phyloP scores from a whole-genome alignment of 2,113 vertebrate species.

The Trematomus loennbergii region DNA sequence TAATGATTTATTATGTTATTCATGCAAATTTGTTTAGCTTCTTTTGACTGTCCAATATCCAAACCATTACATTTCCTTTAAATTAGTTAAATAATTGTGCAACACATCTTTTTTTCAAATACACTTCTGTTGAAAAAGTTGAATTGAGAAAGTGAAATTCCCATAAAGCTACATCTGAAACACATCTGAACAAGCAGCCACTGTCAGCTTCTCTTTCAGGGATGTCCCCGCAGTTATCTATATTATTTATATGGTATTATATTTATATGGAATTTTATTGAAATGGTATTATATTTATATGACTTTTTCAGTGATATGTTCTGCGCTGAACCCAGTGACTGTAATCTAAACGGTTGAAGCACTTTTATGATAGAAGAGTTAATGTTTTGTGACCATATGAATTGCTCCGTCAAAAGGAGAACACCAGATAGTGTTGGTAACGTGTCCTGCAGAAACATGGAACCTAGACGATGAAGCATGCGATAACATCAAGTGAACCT shows the following conservation, averaged over 20 bases:
- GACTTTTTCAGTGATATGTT: too few relatives aligned
- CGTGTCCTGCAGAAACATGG: neutral
- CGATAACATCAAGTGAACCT: neutral
- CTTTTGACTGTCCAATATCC: neutral
- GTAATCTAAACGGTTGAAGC: neutral
- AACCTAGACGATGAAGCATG: neutral
- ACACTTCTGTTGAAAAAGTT: too few relatives aligned
- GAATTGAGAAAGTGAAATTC: too few relatives aligned
- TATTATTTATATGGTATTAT: too few relatives aligned
- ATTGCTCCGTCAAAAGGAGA: neutral
- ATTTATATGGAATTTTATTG: too few relatives aligned
- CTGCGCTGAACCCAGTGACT: neutral
- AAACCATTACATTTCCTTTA: neutral
- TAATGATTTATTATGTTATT: neutral
- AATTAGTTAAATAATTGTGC: neutral
- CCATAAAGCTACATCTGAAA: too few relatives aligned
- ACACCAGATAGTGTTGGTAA: neutral
- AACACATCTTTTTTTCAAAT: neutral
- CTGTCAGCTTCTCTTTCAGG: neutral
- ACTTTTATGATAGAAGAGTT: neutral
- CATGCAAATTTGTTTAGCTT: neutral
- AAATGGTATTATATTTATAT: too few relatives aligned
- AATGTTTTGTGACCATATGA: neutral
- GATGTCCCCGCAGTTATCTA: neutral
- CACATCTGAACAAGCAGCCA: neutral